Evolutionary conservation across 2,888 invertebrate genomes (phyloP), one percentile per base, ranked within the genome.

Genomic region (Vannuccia rotundouncinata): DNA sequence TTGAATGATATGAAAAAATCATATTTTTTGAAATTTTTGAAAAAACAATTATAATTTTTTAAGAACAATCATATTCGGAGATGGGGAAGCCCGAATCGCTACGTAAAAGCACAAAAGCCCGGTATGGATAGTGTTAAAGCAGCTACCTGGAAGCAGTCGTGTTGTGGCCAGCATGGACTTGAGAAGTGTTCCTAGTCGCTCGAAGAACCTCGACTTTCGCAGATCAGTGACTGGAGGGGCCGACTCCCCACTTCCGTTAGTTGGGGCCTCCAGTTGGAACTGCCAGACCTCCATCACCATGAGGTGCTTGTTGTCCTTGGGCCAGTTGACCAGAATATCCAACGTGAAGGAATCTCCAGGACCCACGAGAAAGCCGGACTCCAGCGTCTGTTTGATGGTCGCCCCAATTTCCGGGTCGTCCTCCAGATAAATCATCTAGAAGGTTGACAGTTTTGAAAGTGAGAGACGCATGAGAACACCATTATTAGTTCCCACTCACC

Each of bases 351-450:
- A 25, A 29, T 79, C 79, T 27, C 79, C 76, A n/a, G 45, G 31
- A 13, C n/a, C 5, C 29, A 79, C 31, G 5, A n/a, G 66, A 77
- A 79, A 79, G 10, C 79, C 79, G 5, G 31, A 22, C 13, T 79
- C 79, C 10, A 79, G 79, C 25, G 74, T 31, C 66, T 79, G 79
- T 77, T 79, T 79, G 27, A 79, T 79, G 25, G 78, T 78, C 27
- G 79, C 79, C 1, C 79, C 31, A 10, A 79, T 31, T 22, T 79
- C 79, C 10, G 79, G 79, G 22, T 79, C 79, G 2, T 79, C 79
- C 76, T 79, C 79, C 5, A 79, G 27, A 31, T 79, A 31, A 2
- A 79, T n/a, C 79, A 79, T 79, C 76, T 76, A 13, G n/a, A 73
- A 2, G n/a, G 5, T 10, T 73, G 25, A 2, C n/a, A 73, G 27